Conservation (phyloP, 2,797 vertebrate species). For the Mus minutoides region DNA sequence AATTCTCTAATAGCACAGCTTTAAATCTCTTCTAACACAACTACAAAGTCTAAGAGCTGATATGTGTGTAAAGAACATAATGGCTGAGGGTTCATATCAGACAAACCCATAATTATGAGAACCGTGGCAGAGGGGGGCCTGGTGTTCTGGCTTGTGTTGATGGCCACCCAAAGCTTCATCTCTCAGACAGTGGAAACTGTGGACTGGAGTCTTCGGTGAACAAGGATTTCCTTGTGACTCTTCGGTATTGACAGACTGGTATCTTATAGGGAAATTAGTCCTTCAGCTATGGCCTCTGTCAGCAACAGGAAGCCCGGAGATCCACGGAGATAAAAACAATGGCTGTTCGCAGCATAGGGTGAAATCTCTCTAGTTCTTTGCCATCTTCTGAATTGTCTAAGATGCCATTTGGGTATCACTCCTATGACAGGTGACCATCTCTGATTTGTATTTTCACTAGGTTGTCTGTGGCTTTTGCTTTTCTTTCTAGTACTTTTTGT, state of each 20-base stretch:
- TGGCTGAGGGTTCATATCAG: constrained; percentile 26
- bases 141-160: constrained; percentile 51
- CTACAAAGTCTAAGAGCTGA: constrained; percentile 62
- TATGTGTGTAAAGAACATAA: constrained; percentile 35
- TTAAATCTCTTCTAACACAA: constrained; percentile 47
- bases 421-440: background rate
- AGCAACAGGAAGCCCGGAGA: background rate
- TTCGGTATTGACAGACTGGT: background rate
- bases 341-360: background rate
- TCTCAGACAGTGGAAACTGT: constrained; percentile 47
- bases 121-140: constrained; percentile 55
- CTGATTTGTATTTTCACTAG: background rate
- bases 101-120: constrained; percentile 58
- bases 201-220: background rate
- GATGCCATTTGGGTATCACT: background rate
- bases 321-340: background rate
- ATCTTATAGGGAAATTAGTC: background rate
- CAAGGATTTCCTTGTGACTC: background rate
- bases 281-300: background rate
- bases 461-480: background rate
- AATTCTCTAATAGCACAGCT: constrained; percentile 24
- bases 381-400: background rate
- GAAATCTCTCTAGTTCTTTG: background rate
- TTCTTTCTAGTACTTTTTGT: background rate
- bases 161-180: constrained; percentile 15